A percentile compares a stretch with the other conserved stretches of the same genome.
phyloP scores from a whole-genome alignment of 2,797 vertebrate genomes.

The Cynodonichthys magdalenae region DNA sequence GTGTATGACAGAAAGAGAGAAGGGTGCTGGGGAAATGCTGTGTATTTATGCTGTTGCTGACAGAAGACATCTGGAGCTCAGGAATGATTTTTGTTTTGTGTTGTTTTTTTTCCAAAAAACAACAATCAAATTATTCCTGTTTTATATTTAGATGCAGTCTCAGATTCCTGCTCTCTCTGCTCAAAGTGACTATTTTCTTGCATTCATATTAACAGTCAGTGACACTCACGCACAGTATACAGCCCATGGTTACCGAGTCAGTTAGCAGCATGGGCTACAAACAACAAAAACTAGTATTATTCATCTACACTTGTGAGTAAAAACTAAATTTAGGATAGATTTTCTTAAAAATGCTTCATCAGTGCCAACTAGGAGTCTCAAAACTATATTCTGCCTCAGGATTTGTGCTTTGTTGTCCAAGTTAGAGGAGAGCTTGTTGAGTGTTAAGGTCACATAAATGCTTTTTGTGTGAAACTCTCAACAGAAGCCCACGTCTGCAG shows the following conservation, averaged over 20 bases:
- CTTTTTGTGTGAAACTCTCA: slow-evolving; percentile 38
- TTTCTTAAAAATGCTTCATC: not conserved
- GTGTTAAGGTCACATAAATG: slow-evolving; percentile 54
- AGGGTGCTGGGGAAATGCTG: slow-evolving; percentile 2
- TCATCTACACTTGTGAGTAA: slow-evolving; percentile 1
- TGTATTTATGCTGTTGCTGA: slow-evolving; percentile 25
- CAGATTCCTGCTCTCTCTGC: slow-evolving; percentile 14
- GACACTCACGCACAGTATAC: slow-evolving; percentile 19
- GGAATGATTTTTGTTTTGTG: slow-evolving; percentile 35
- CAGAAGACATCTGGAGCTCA: slow-evolving; percentile 43
- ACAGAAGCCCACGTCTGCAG: slow-evolving; percentile 20
- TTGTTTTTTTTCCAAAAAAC: slow-evolving; percentile 35
- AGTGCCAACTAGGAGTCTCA: not conserved
- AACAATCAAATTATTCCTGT: slow-evolving; percentile 42
- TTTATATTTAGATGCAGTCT: slow-evolving; percentile 58
- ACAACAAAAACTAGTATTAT: not conserved
- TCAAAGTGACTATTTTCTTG: slow-evolving; percentile 45
- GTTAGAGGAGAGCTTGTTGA: slow-evolving; percentile 18
- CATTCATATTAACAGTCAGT: slow-evolving; percentile 56
- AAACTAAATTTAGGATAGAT: slow-evolving; percentile 21
- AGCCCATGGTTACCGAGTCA: slow-evolving; percentile 35
- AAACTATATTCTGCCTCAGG: slow-evolving; percentile 11
- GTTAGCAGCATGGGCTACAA: slow-evolving; percentile 12
- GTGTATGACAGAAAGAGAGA: not conserved
- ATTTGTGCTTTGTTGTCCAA: slow-evolving; percentile 12